A percentile compares a stretch with the other conserved stretches of the same genome.
phyloP scores from a whole-genome alignment of 2,797 vertebrate species.

The Pangasius djambal region DNA sequence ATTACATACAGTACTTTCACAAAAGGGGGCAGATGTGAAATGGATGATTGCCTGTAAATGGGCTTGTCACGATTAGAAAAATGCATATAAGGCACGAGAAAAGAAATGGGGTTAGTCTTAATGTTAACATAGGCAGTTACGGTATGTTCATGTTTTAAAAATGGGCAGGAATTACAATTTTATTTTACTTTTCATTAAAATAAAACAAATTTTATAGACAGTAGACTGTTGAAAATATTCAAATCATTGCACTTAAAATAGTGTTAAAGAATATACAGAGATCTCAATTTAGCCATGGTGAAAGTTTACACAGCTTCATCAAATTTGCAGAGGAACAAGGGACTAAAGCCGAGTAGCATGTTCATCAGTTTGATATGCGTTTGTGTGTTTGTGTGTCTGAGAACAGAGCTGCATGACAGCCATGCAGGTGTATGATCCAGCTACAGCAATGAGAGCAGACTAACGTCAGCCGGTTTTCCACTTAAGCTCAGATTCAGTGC shows the following conservation, averaged over 20 bases:
- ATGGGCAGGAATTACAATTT: background rate
- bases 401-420: constrained; percentile 37
- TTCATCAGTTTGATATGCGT: constrained; percentile 36
- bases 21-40: constrained; percentile 71
- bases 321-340: constrained; percentile 28
- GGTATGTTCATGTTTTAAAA: constrained; percentile 35
- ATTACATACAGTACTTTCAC: constrained; percentile 67
- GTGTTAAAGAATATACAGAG: background rate
- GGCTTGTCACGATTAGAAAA: constrained; percentile 75
- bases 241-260: background rate
- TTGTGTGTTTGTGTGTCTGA: constrained; percentile 36
- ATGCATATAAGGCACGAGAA: constrained; percentile 73
- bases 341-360: constrained; percentile 4
- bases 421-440: constrained; percentile 57
- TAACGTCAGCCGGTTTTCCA: constrained; percentile 47
- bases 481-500: constrained; percentile 55
- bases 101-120: constrained; percentile 65
- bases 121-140: constrained; percentile 51
- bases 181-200: background rate
- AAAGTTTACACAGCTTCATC: constrained; percentile 30
- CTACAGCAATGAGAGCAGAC: constrained; percentile 45
- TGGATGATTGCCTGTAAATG: constrained; percentile 79
- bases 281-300: constrained; percentile 8
- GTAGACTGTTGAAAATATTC: background rate
- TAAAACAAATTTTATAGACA: background rate